These are phyloP conservation scores for Xenopus borealis DNA, from an alignment of 2,113 vertebrate genomes.

Conservation along the genomic window DNA sequence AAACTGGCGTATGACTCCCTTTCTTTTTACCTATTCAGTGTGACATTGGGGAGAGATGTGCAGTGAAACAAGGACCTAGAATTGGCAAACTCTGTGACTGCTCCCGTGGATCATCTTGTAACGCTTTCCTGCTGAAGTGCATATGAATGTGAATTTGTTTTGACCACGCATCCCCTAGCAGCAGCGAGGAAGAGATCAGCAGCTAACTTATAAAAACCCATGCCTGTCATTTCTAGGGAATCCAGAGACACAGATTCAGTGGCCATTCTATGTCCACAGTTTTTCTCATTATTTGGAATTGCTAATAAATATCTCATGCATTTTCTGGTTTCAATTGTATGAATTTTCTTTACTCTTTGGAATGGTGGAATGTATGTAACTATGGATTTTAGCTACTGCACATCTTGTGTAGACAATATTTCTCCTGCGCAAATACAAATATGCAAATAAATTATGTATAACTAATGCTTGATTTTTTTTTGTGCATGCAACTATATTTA, in stretches of 20 bases:
- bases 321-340: background rate
- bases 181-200: slow-evolving; percentile 4
- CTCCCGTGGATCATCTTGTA: slow-evolving; percentile 65
- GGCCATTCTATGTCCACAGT: no score
- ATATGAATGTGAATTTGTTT: slow-evolving; percentile 52
- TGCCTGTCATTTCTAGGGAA: background rate
- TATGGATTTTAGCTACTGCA: background rate
- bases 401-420: background rate
- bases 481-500: no score
- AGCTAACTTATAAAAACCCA: background rate
- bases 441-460: slow-evolving; percentile 8
- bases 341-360: background rate
- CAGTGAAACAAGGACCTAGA: slow-evolving; percentile 69
- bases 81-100: slow-evolving; percentile 78
- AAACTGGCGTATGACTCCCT: background rate
- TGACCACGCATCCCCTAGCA: background rate
- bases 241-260: no score
- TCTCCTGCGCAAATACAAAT: background rate
- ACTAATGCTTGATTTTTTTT: background rate
- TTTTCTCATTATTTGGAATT: slow-evolving; percentile 1
- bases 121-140: slow-evolving; percentile 74
- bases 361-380: background rate
- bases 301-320: background rate
- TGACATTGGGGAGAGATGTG: slow-evolving; percentile 65
- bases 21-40: slow-evolving; percentile 44